Evolutionary conservation across 1,140 invertebrate species (phyloP).

Genomic region (Drosophila gunungcola): DNA sequence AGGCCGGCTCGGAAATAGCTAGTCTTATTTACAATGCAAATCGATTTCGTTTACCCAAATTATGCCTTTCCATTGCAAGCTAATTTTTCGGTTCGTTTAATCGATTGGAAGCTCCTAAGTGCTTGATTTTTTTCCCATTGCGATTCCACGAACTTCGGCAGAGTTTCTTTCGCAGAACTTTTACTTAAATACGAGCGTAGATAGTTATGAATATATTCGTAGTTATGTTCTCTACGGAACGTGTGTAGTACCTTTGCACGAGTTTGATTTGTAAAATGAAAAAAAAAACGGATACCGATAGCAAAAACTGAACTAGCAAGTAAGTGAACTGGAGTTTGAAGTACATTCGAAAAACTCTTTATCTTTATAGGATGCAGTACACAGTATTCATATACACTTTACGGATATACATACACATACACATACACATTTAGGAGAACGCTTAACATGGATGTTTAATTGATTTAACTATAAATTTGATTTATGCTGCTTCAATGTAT

Average conservation of each 20-base stretch:
- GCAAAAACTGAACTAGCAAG: conserved; percentile 7
- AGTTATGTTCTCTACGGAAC: conserved; percentile 15
- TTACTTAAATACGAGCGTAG: conserved; percentile 2
- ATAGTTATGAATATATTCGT: conserved; percentile 17
- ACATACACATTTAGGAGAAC: conserved; percentile 27
- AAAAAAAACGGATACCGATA: conserved; percentile 7
- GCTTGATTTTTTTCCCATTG: conserved; percentile 2
- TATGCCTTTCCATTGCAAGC: background rate
- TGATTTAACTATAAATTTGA: conserved; percentile 70
- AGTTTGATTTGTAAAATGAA: conserved; percentile 12
- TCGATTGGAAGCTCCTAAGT: conserved; percentile 30
- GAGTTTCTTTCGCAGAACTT: conserved; percentile 1
- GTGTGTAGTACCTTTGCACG: conserved; percentile 38
- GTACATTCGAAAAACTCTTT: conserved; percentile 30
- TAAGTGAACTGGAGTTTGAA: conserved; percentile 24
- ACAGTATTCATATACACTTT: conserved; percentile 13
- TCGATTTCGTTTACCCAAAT: conserved; percentile 14
- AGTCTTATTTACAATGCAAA: conserved; percentile 68
- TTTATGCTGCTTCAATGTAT: conserved; percentile 50
- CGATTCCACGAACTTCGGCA: conserved; percentile 2
- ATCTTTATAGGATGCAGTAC: conserved; percentile 29
- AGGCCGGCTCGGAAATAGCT: conserved; percentile 17
- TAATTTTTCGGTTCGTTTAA: conserved; percentile 9
- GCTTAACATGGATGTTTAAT: conserved; percentile 38
- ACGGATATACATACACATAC: conserved; percentile 33